phyloP scores from a whole-genome alignment of 2,888 invertebrate genomes.

The Aspidiotus rigidus region DNA sequence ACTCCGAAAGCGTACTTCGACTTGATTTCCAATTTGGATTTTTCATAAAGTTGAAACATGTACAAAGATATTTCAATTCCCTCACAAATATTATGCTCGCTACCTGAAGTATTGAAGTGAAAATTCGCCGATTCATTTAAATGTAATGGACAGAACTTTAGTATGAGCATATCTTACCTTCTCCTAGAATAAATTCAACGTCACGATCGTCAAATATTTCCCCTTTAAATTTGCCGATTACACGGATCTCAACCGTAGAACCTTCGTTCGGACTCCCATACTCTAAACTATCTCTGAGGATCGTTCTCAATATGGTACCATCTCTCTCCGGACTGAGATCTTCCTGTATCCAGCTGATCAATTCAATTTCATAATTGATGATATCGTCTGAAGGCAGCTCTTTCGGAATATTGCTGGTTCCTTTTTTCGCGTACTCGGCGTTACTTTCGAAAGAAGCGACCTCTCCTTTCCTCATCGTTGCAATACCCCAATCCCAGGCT shows the following conservation, averaged over 20 bases:
- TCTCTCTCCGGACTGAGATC: conserved; percentile 79
- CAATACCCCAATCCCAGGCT: conserved; percentile 92
- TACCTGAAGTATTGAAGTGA: conserved; percentile 3
- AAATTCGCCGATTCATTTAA: no score
- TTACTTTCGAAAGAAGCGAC: conserved; percentile 72
- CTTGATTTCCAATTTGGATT: conserved; percentile 60
- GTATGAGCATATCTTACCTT: conserved; percentile 49
- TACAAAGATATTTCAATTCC: conserved; percentile 75
- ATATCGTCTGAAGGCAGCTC: conserved; percentile 82
- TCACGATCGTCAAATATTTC: conserved; percentile 69
- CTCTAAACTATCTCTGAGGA: conserved; percentile 61
- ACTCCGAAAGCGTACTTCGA: conserved; percentile 72
- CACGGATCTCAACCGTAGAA: conserved; percentile 67
- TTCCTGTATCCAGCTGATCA: conserved; percentile 78
- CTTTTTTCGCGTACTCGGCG: conserved; percentile 85
- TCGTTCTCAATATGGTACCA: conserved; percentile 66
- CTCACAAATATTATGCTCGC: conserved; percentile 60
- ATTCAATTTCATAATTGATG: conserved; percentile 73
- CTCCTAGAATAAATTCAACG: conserved; percentile 73
- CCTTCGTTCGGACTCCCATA: conserved; percentile 69
- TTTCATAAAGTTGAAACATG: conserved; percentile 72
- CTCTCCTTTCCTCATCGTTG: conserved; percentile 88
- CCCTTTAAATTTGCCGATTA: conserved; percentile 58
- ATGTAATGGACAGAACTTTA: no score
- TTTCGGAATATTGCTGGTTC: conserved; percentile 68